Evolutionary conservation across 2,113 vertebrate genomes (phyloP).

Genomic region (Daphoenositta chrysoptera): DNA sequence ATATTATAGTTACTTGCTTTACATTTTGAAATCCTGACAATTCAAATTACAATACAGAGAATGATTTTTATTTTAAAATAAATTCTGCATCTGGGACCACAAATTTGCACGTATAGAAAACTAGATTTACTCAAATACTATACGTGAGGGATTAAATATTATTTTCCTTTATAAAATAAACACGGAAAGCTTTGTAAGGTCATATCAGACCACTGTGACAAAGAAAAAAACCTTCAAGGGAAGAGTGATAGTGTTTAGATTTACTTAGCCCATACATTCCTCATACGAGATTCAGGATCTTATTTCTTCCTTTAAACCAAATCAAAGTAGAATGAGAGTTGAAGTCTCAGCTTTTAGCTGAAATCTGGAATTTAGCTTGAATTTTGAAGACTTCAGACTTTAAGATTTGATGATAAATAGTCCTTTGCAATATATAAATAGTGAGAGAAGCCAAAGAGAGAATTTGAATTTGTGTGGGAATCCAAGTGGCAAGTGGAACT

Average conservation of each 20-base stretch:
- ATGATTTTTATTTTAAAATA: not conserved
- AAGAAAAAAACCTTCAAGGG: not conserved
- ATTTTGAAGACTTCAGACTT: not conserved
- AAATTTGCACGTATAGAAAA: not conserved
- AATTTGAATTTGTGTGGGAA: not conserved
- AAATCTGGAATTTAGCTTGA: not conserved
- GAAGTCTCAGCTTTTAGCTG: not conserved
- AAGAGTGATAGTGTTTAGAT: not conserved
- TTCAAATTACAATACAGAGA: not conserved
- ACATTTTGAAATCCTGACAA: not conserved
- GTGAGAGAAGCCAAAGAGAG: not conserved
- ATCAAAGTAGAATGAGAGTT: not conserved
- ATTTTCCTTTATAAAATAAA: not conserved
- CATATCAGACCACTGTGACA: not conserved
- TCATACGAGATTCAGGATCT: not conserved
- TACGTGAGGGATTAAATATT: not conserved
- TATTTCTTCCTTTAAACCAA: not conserved
- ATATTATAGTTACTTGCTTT: not conserved
- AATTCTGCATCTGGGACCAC: not conserved
- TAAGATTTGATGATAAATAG: not conserved
- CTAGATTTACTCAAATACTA: not conserved
- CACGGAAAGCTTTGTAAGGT: not conserved
- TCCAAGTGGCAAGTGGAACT: not conserved
- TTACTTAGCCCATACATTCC: not conserved
- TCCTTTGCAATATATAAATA: not conserved